A percentile compares a stretch with the other conserved stretches of the same genome.
Evolutionary conservation across 1,140 invertebrate genomes (phyloP).

Genomic region (Drosophila orena): DNA sequence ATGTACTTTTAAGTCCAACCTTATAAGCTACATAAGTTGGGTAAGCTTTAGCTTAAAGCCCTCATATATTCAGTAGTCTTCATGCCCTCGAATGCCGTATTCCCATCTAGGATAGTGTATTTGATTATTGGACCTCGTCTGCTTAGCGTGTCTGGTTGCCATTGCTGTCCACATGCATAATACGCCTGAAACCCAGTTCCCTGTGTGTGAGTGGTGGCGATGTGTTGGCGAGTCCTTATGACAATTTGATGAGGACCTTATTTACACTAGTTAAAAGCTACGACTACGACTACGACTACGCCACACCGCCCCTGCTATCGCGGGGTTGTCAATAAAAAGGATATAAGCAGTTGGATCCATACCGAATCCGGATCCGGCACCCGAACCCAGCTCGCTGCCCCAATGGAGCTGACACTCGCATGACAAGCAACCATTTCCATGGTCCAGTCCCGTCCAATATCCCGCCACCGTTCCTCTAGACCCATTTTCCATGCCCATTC

Average conservation of each 20-base stretch:
- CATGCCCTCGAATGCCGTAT: background rate
- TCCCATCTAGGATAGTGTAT: constrained; percentile 27
- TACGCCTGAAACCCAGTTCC: constrained; percentile 41
- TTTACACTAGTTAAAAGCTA: constrained; percentile 83
- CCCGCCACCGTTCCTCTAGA: constrained; percentile 1
- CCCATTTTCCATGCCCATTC: constrained; percentile 51
- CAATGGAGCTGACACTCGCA: constrained; percentile 62
- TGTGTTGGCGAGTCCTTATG: constrained; percentile 72
- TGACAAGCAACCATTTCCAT: constrained; percentile 75
- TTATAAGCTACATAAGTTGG: too few relatives aligned
- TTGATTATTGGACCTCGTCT: constrained; percentile 12
- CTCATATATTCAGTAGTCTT: too few relatives aligned
- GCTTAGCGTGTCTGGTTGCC: constrained; percentile 57
- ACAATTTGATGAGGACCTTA: constrained; percentile 83
- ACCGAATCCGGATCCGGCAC: constrained; percentile 25
- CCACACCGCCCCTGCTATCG: constrained; percentile 2
- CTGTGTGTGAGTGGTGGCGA: constrained; percentile 17
- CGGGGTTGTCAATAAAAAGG: constrained; percentile 73
- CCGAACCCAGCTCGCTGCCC: constrained; percentile 15
- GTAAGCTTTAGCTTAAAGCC: too few relatives aligned
- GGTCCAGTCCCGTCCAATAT: constrained; percentile 44
- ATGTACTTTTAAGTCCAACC: background rate
- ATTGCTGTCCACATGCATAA: constrained; percentile 64
- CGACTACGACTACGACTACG: constrained; percentile 1
- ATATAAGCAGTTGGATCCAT: constrained; percentile 60